Conservation (phyloP, 2,888 invertebrate species). For the Galerucella nymphaeae region DNA sequence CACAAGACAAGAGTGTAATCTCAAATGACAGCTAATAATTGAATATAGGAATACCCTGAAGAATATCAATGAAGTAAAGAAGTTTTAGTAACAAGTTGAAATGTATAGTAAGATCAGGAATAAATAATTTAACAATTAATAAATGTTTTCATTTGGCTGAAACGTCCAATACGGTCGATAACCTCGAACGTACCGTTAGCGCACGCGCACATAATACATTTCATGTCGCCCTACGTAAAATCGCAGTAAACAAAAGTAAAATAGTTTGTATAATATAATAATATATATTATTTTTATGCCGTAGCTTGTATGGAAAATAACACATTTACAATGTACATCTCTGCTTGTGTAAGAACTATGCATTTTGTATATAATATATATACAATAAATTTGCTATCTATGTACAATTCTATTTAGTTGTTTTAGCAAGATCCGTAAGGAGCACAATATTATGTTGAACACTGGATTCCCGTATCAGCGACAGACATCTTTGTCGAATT, state of each 20-base stretch:
- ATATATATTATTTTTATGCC: slow-evolving; percentile 56
- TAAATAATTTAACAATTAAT: not conserved
- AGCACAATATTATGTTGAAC: slow-evolving; percentile 5
- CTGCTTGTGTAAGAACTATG: slow-evolving; percentile 49
- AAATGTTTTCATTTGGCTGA: not conserved
- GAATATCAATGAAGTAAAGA: too few species aligned
- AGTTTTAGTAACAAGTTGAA: too few species aligned
- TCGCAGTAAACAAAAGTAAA: slow-evolving; percentile 56
- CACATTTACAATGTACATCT: slow-evolving; percentile 58
- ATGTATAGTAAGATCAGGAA: too few species aligned
- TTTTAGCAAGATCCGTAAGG: slow-evolving; percentile 32
- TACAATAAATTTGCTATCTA: slow-evolving; percentile 61
- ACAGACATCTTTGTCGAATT: not conserved
- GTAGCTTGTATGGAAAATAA: slow-evolving; percentile 61
- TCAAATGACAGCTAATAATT: too few species aligned
- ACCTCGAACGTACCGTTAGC: slow-evolving; percentile 46
- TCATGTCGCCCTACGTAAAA: slow-evolving; percentile 64
- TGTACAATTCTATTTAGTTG: slow-evolving; percentile 54
- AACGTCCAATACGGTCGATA: not conserved
- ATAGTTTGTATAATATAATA: slow-evolving; percentile 55
- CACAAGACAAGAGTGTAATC: too few species aligned
- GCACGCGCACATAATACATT: slow-evolving; percentile 55
- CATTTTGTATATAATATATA: slow-evolving; percentile 54
- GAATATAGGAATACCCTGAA: too few species aligned
- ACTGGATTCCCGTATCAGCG: not conserved